Percentiles rank a stretch among this genome's conserved stretches.
These are phyloP conservation scores for Toxonevra muliebris DNA, from an alignment of 2,888 invertebrate genomes.

Conservation along the genomic window DNA sequence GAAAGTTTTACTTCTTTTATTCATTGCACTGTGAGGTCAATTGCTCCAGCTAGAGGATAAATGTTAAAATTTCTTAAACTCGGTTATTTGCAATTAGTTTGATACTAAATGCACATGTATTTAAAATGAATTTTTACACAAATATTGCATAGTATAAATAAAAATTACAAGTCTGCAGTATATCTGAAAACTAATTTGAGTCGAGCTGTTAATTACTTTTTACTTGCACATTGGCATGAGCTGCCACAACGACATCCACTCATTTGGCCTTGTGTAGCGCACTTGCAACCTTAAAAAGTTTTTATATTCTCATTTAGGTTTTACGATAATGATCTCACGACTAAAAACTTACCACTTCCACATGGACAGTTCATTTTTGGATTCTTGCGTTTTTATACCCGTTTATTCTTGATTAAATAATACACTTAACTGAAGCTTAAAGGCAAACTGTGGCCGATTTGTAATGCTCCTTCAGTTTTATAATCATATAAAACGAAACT, in stretches of 20 bases:
- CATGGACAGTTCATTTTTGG: constrained; percentile 2
- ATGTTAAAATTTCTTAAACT: background rate
- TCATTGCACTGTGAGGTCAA: too few species aligned
- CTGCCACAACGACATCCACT: constrained; percentile 27
- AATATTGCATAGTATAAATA: background rate
- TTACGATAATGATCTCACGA: background rate
- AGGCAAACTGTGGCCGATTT: background rate
- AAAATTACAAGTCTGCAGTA: too few species aligned
- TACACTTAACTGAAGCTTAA: background rate
- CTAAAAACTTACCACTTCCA: constrained; percentile 6
- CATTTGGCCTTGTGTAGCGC: constrained; percentile 23
- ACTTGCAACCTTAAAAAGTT: constrained; percentile 30
- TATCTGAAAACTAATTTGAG: too few species aligned
- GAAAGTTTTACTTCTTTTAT: too few species aligned
- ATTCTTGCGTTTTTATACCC: too few species aligned
- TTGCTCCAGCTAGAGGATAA: background rate
- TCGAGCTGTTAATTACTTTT: constrained; percentile 1
- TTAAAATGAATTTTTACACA: background rate
- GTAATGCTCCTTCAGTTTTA: too few species aligned
- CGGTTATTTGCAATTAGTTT: background rate
- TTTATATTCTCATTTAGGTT: background rate
- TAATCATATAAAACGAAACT: too few species aligned
- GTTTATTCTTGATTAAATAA: too few species aligned
- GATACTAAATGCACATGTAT: background rate
- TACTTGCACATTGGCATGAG: constrained; percentile 38